phyloP scores from a whole-genome alignment of 2,888 invertebrate species.

The Bembecia ichneumoniformis region DNA sequence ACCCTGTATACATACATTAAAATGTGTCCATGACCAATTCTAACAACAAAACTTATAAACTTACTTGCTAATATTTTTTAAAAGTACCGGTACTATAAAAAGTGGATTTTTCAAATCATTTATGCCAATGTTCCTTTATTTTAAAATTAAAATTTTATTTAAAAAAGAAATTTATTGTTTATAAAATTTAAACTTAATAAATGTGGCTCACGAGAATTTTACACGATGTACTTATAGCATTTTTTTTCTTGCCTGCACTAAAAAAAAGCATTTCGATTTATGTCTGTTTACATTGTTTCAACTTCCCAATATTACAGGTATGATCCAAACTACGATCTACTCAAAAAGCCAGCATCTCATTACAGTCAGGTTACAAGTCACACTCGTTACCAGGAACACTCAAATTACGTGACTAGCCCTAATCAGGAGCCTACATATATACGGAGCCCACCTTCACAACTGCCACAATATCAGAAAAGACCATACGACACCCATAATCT shows the following conservation, averaged over 20 bases:
- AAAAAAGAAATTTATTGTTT: too few relatives aligned
- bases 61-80: neutral
- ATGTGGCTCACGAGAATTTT: too few relatives aligned
- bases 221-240: too few relatives aligned
- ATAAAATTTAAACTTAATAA: too few relatives aligned
- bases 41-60: too few relatives aligned
- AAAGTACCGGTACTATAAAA: neutral
- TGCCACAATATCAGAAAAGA: conserved; percentile 49
- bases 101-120: too few relatives aligned
- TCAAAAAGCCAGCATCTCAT: conserved; percentile 68
- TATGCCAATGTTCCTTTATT: too few relatives aligned
- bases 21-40: too few relatives aligned
- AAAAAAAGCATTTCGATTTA: too few relatives aligned
- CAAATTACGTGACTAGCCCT: conserved; percentile 45
- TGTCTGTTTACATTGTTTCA: neutral
- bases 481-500: conserved; percentile 61
- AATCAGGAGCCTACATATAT: conserved; percentile 68
- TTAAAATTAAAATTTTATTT: too few relatives aligned
- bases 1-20: too few relatives aligned
- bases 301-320: conserved; percentile 47
- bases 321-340: conserved; percentile 68
- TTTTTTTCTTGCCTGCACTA: too few relatives aligned
- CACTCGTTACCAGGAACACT: conserved; percentile 52
- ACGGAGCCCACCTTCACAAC: conserved; percentile 56
- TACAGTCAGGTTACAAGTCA: conserved; percentile 59